Conservation (phyloP, 2,888 invertebrate species). For the Diarsia rubi region DNA sequence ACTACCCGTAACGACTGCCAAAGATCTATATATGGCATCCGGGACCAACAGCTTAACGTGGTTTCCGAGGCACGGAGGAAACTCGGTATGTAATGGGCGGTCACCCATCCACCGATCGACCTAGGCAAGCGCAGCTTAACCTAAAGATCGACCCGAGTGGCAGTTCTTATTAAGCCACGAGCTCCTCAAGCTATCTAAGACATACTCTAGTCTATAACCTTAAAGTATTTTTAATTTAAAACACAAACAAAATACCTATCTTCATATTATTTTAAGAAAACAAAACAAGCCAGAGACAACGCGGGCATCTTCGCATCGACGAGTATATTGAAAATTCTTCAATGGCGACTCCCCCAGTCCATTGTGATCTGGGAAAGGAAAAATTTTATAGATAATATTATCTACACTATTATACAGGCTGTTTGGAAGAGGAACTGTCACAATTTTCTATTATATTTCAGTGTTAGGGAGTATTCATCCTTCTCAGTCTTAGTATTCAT, state of each 20-base stretch:
- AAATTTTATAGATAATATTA: constrained; percentile 20
- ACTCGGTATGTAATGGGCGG: no score
- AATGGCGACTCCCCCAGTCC: constrained; percentile 17
- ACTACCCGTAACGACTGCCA: no score
- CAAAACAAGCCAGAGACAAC: neutral
- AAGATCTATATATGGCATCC: no score
- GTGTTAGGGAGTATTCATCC: no score
- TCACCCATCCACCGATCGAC: no score
- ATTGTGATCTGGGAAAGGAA: constrained; percentile 23
- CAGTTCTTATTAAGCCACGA: no score
- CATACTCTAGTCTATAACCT: neutral
- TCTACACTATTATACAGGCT: neutral
- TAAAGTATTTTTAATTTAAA: constrained; percentile 12
- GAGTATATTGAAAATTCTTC: constrained; percentile 52
- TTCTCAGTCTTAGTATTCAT: neutral
- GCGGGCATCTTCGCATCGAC: constrained; percentile 21
- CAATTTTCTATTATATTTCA: no score
- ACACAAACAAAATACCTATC: neutral
- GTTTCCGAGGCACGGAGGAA: no score
- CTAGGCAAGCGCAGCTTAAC: no score
- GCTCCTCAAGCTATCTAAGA: no score
- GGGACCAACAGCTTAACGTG: no score
- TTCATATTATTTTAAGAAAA: constrained; percentile 21
- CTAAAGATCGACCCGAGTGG: no score
- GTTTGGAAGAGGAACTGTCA: neutral